Evolutionary conservation across 2,888 invertebrate species (phyloP), one percentile per base, ranked within the genome.

Genomic region (Herminia tarsipennalis): DNA sequence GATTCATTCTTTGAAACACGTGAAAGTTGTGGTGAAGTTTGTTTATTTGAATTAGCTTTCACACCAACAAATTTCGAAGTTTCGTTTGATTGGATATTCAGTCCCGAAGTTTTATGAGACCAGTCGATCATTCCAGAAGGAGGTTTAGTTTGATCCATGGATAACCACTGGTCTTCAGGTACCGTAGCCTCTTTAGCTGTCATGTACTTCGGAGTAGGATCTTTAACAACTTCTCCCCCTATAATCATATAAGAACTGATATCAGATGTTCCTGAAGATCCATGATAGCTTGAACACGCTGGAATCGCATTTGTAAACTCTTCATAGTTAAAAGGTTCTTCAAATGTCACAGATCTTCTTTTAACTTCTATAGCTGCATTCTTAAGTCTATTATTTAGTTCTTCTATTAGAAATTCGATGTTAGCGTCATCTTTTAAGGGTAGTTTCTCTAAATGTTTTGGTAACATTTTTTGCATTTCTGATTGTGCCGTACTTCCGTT

Each of bases 341-440:
- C 44, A 56, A 79, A 76, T 0, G 61, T 59, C 1, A 71, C 70
- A 3, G 70, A 58, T 38, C 62, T 72, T 18, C 43, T 56, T 17
- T 28, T 44, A 5, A 41, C 13, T 9, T 58, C 52, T 39, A 51
- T 64, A 1, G 59, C 39, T 48, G 70, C 67, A 27, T 76, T 76
- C 21, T 66, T 76, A 1, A 83, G 46, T 58, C 82, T 73, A 20
- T 81, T 83, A 0, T 61, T 51, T n/a, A 84, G 56, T 46, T 83
- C 79, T 3, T 80, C 76, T 0, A 72, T 68, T 61, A 83, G 69
- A 41, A 73, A 77, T 5, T 69, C 60, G 0, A 73, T 60, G 40
- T 81, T 66, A n/a, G 60, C 33, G 5, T 39, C 56, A 38, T 70
- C 52, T 5, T 60, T 45, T 3, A 82, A 42, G n/a, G 77, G 68